Evolutionary conservation across 2,113 vertebrate species (phyloP).

Genomic region (Alouatta palliata): DNA sequence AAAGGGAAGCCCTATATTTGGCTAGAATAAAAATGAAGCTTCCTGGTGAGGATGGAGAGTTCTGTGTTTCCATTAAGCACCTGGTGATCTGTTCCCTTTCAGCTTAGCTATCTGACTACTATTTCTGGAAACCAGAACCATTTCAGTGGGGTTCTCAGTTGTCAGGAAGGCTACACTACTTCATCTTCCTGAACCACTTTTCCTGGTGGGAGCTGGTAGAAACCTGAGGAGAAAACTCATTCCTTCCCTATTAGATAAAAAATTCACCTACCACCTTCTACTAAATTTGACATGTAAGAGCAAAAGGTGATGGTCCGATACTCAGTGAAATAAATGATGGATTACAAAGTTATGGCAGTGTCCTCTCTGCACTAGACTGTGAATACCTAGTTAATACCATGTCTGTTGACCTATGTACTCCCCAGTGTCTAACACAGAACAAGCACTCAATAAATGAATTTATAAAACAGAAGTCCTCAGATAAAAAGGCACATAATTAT

Average conservation of each 20-base stretch:
- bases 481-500: background rate
- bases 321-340: background rate
- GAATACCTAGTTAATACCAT: background rate
- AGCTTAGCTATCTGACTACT: rapidly evolving
- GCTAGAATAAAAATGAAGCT: background rate
- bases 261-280: background rate
- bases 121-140: background rate
- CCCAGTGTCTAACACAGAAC: no score
- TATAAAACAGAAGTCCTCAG: background rate
- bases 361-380: no score
- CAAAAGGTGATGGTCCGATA: rapidly evolving
- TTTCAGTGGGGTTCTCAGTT: background rate
- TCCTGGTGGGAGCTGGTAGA: background rate
- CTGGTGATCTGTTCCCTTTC: background rate
- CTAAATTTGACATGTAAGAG: background rate
- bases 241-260: background rate
- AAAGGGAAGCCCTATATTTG: background rate
- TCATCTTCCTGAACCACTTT: background rate
- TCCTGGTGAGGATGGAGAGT: background rate
- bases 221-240: background rate
- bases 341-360: background rate
- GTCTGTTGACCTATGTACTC: background rate
- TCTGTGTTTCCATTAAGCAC: background rate
- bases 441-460: background rate
- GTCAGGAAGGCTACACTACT: background rate